Evolutionary conservation across 2,888 invertebrate species (phyloP), one percentile per base, ranked within the genome.

Genomic region (Scaeva pyrastri): DNA sequence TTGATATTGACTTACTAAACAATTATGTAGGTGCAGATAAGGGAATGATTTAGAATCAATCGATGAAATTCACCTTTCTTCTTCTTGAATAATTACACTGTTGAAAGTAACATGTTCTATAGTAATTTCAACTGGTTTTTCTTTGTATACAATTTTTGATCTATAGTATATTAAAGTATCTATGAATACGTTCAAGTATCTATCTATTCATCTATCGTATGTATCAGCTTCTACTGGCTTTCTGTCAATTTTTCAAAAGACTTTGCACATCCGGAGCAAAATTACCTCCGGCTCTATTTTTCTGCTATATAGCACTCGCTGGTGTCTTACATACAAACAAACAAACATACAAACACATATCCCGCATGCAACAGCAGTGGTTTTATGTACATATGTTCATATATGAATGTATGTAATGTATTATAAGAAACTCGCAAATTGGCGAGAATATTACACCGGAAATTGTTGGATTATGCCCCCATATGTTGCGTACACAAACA

Each of bases 371-470:
- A 19, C 48, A 77, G 50, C 48, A 39, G 41, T 60, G 60, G 60
- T 45, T 26, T 12, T 48, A 36, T 21, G 8, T 36, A n/a, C n/a
- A n/a, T n/a, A n/a, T n/a, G n/a, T n/a, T n/a, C n/a, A n/a, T n/a
- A n/a, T n/a, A n/a, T n/a, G n/a, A n/a, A n/a, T n/a, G 12, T 31
- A 21, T 52, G 14, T 26, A 16, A 14, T 50, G 56, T 2, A 12
- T 4, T 19, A 21, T 19, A 71, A 71, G 56, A 26, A 56, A 68
- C 43, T 66, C 23, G 68, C 68, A 76, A 76, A 76, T 79, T 79
- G 84, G 56, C 48, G 50, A 79, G 80, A 80, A 84, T 71, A 84
- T 72, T 72, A 80, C 75, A 84, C 84, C 83, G 83, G 83, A 84
- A 84, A 84, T 84, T 70, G 83, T 74, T 77, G 72, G 77, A 83